These are phyloP conservation scores for Brachyrhaphis roseni DNA, from an alignment of 2,797 vertebrate genomes.

Conservation along the genomic window DNA sequence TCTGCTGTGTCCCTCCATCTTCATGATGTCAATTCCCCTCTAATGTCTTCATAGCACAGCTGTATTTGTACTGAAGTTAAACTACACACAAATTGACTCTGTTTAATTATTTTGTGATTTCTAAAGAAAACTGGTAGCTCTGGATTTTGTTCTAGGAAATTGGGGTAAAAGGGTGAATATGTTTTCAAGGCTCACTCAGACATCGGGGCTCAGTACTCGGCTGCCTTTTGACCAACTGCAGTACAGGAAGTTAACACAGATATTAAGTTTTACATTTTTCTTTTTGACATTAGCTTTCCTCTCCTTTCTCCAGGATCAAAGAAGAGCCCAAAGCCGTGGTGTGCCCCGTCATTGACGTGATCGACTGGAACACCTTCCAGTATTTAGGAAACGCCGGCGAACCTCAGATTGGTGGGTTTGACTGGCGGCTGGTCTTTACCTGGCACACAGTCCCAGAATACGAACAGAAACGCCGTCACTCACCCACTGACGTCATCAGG, in stretches of 20 bases:
- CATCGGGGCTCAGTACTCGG: background rate
- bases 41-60: background rate
- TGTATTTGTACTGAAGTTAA: background rate
- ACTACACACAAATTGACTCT: background rate
- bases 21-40: background rate
- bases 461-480: conserved; percentile 85
- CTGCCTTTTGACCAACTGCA: background rate
- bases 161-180: background rate
- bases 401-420: conserved; percentile 96
- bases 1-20: background rate
- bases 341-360: conserved; percentile 96
- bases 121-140: background rate
- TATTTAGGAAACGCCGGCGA: conserved; percentile 93
- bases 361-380: conserved; percentile 97
- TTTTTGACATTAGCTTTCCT: conserved; percentile 11
- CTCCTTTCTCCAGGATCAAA: conserved; percentile 83
- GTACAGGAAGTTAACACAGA: background rate
- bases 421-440: conserved; percentile 96
- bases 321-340: conserved; percentile 92
- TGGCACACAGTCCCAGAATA: conserved; percentile 89
- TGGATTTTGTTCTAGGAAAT: background rate
- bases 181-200: background rate
- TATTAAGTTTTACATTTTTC: background rate
- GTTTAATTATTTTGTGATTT: background rate
- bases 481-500: conserved; percentile 92